Percentiles rank a stretch among this genome's conserved stretches.
phyloP scores from a whole-genome alignment of 64 coral and sea anemone species.

The Stichodactyla mertensii region DNA sequence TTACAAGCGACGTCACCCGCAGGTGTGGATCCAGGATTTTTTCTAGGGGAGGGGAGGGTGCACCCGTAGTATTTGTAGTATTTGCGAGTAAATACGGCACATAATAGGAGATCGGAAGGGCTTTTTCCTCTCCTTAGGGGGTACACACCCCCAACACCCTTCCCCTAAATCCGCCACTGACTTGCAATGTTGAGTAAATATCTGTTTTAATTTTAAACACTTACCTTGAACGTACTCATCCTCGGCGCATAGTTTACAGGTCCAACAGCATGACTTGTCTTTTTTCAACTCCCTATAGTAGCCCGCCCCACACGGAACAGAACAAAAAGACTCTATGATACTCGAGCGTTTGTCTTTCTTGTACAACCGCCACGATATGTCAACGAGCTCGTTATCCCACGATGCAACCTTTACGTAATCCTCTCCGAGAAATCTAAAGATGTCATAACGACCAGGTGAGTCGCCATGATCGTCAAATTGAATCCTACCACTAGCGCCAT shows the following conservation, averaged over 20 bases:
- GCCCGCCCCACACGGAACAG: conserved; percentile 11
- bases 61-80: too few species aligned
- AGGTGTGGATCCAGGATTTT: too few species aligned
- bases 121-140: too few species aligned
- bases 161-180: too few species aligned
- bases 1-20: too few species aligned
- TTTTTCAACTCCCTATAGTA: conserved; percentile 14
- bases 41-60: too few species aligned
- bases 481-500: conserved; percentile 45
- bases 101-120: too few species aligned
- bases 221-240: conserved; percentile 54
- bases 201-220: not conserved
- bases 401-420: conserved; percentile 45
- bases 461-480: conserved; percentile 67
- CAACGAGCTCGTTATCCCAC: conserved; percentile 32
- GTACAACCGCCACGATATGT: conserved; percentile 12
- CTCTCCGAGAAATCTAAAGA: conserved; percentile 51
- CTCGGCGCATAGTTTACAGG: conserved; percentile 24
- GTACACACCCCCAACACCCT: too few species aligned
- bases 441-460: conserved; percentile 56
- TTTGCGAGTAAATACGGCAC: too few species aligned
- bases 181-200: not conserved
- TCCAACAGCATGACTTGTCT: conserved; percentile 57
- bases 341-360: not conserved
- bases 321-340: conserved; percentile 14